Evolutionary conservation across 2,888 invertebrate genomes (phyloP).

Genomic region (Drosophila atripex): DNA sequence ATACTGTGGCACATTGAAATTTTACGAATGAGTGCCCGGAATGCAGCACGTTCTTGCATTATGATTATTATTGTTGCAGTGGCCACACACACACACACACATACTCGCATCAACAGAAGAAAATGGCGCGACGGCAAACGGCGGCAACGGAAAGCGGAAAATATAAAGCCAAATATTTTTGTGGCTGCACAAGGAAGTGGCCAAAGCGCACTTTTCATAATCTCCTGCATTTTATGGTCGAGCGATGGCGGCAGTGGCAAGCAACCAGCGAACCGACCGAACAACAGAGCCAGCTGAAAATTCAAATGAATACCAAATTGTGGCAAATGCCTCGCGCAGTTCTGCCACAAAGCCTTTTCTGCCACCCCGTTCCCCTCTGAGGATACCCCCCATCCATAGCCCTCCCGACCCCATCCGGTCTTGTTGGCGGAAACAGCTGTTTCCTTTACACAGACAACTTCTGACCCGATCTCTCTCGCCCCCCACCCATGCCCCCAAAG

Average conservation of each 20-base stretch:
- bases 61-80: conserved; percentile 41
- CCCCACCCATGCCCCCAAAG: conserved; percentile 18
- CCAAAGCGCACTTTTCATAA: conserved; percentile 69
- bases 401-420: conserved; percentile 25
- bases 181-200: conserved; percentile 57
- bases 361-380: not conserved
- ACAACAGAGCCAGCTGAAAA: conserved; percentile 59
- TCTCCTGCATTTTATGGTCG: conserved; percentile 76
- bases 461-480: conserved; percentile 39
- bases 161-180: conserved; percentile 45
- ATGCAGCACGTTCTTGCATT: conserved; percentile 44
- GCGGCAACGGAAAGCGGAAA: conserved; percentile 11
- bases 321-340: conserved; percentile 36
- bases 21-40: conserved; percentile 24
- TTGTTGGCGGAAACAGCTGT: conserved; percentile 69
- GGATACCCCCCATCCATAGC: not conserved
- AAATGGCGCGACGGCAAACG: not conserved
- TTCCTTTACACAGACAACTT: conserved; percentile 60
- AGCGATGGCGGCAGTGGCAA: conserved; percentile 43
- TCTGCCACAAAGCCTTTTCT: conserved; percentile 18
- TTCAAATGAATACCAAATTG: conserved; percentile 77
- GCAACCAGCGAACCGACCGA: conserved; percentile 40
- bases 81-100: conserved; percentile 5
- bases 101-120: conserved; percentile 1
- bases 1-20: conserved; percentile 37